Evolutionary conservation across 2,113 vertebrate genomes (phyloP).

Genomic region (Callithrix jacchus): DNA sequence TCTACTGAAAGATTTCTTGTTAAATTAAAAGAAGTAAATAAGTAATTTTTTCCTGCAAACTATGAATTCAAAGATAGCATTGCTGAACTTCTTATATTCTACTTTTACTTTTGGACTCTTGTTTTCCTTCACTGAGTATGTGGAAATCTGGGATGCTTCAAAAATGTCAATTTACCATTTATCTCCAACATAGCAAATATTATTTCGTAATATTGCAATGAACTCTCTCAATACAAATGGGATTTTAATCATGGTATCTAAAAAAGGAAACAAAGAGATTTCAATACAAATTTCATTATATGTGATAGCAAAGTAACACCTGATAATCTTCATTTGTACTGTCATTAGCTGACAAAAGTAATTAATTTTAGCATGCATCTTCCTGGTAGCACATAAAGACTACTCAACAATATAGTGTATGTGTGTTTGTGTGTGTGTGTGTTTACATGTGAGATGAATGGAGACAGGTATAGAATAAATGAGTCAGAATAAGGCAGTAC

Average conservation of each 20-base stretch:
- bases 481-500: neutral
- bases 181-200: constrained; percentile 49
- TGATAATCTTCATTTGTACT: neutral
- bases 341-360: neutral
- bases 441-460: neutral
- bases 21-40: neutral
- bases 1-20: constrained; percentile 8
- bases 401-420: neutral
- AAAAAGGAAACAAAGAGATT: neutral
- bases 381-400: neutral
- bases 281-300: neutral
- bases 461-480: neutral
- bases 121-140: neutral
- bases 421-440: neutral
- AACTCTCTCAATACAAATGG: neutral
- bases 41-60: constrained; percentile 23
- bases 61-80: neutral
- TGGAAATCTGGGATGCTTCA: neutral
- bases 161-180: constrained; percentile 41
- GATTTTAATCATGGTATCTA: neutral
- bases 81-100: neutral
- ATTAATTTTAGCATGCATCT: neutral
- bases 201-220: neutral
- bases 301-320: neutral
- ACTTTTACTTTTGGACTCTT: constrained; percentile 28